Evolutionary conservation across 1,140 invertebrate species (phyloP).

Genomic region (Drosophila nannoptera): DNA sequence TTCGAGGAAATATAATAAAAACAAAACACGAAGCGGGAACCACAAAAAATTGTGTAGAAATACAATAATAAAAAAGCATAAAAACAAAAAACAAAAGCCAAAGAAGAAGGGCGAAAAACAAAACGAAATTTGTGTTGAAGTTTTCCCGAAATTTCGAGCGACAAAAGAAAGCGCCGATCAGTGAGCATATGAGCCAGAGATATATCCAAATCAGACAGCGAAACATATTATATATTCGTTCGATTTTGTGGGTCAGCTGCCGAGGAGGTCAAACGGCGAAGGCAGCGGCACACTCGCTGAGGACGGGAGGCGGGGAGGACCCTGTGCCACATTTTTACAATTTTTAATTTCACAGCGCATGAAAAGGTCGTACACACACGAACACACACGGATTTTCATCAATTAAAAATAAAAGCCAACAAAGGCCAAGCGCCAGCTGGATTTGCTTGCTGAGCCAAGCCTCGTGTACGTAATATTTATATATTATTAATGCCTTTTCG

Average conservation of each 20-base stretch:
- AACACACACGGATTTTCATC: conserved; percentile 34
- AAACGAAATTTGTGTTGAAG: conserved; percentile 40
- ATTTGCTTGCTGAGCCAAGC: background rate
- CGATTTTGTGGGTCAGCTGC: conserved; percentile 66
- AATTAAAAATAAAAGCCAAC: conserved; percentile 37
- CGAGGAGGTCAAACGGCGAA: conserved; percentile 50
- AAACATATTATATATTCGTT: conserved; percentile 17
- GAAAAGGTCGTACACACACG: conserved; percentile 56
- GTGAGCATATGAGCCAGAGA: conserved; percentile 6
- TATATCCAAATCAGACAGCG: background rate
- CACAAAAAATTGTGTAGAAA: conserved; percentile 3
- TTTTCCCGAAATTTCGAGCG: conserved; percentile 53
- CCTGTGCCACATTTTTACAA: conserved; percentile 67
- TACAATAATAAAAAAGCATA: conserved; percentile 20
- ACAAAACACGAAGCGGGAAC: conserved; percentile 30
- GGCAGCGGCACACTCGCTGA: conserved; percentile 28
- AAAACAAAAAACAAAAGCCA: conserved; percentile 25
- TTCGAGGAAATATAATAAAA: conserved; percentile 19
- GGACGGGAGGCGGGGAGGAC: conserved; percentile 32
- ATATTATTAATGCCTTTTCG: too few relatives aligned
- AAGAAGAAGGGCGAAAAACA: conserved; percentile 2
- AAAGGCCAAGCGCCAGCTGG: conserved; percentile 4
- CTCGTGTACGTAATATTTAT: too few relatives aligned
- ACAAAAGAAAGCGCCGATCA: conserved; percentile 2
- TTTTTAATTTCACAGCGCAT: conserved; percentile 59